A percentile compares a stretch with the other conserved stretches of the same genome.
phyloP scores from a whole-genome alignment of 1,140 invertebrate genomes.

The Anastrepha ludens region DNA sequence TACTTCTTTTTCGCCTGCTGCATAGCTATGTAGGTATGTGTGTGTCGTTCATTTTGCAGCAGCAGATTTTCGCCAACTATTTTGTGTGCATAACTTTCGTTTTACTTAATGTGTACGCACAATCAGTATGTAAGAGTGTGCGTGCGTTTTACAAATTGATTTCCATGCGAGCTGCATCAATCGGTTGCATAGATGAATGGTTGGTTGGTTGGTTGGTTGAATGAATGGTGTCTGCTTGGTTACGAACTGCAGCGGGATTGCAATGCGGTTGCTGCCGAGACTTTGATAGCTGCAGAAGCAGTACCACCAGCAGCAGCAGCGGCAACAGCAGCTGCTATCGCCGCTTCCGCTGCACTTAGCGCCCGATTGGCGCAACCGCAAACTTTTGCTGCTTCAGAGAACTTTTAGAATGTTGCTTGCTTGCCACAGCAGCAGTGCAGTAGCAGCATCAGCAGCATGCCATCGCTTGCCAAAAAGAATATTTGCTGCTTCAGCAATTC shows the following conservation, averaged over 20 bases:
- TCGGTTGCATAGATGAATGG: conserved; percentile 43
- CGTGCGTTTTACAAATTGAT: conserved; percentile 9
- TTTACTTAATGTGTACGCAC: neutral
- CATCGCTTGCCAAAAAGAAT: conserved; percentile 32
- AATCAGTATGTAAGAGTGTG: neutral
- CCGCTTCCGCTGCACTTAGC: conserved; percentile 35
- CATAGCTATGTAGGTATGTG: too few relatives aligned
- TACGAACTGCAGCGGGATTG: conserved; percentile 19
- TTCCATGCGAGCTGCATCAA: conserved; percentile 24
- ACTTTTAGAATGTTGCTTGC: conserved; percentile 7
- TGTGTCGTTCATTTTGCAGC: neutral
- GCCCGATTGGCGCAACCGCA: conserved; percentile 20
- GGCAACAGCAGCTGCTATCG: neutral
- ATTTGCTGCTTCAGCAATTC: conserved; percentile 48
- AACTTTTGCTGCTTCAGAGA: conserved; percentile 7
- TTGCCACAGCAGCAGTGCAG: neutral
- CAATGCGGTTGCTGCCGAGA: conserved; percentile 25
- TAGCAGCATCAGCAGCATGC: neutral
- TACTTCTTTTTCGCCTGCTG: neutral
- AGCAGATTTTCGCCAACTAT: conserved; percentile 22
- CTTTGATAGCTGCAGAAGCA: neutral
- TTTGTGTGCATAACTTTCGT: neutral
- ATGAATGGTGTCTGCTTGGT: neutral
- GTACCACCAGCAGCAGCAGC: neutral
- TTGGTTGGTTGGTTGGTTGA: neutral